Conservation (phyloP, 2,888 invertebrate genomes). For the Monoplex corrugatus region DNA sequence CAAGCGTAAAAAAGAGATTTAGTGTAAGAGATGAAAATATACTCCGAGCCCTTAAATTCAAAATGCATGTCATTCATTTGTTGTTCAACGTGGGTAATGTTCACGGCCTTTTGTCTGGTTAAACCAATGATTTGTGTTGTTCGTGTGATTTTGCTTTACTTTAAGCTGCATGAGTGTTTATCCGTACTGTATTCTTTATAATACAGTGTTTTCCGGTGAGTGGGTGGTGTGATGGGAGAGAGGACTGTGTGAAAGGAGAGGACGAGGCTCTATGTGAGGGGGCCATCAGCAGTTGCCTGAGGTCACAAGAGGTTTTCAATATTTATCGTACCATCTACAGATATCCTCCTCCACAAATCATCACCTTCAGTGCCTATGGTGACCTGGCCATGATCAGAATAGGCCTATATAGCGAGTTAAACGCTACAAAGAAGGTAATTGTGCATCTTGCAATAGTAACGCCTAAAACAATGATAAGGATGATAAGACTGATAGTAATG, state of each 20-base stretch:
- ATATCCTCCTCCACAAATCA: background rate
- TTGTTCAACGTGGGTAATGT: too few species aligned
- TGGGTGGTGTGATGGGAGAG: background rate
- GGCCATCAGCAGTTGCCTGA: background rate
- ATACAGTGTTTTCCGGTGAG: background rate
- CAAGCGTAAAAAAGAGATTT: too few species aligned
- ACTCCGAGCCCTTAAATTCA: too few species aligned
- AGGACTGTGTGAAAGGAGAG: constrained; percentile 6
- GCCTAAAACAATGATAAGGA: too few species aligned
- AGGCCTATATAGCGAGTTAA: background rate
- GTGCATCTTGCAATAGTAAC: too few species aligned
- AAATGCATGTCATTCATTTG: too few species aligned
- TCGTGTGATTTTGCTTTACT: background rate
- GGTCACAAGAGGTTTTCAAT: background rate
- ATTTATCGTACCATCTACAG: background rate
- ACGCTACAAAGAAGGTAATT: background rate
- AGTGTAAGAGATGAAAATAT: too few species aligned
- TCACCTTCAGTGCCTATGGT: background rate
- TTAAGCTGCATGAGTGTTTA: too few species aligned
- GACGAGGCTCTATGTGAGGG: background rate
- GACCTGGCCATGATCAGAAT: background rate
- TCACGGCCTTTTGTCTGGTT: background rate
- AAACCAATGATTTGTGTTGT: background rate
- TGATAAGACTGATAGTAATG: too few species aligned
- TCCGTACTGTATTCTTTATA: too few species aligned